Evolutionary conservation across 2,113 vertebrate species (phyloP).

Genomic region (Lipotes vexillifer): DNA sequence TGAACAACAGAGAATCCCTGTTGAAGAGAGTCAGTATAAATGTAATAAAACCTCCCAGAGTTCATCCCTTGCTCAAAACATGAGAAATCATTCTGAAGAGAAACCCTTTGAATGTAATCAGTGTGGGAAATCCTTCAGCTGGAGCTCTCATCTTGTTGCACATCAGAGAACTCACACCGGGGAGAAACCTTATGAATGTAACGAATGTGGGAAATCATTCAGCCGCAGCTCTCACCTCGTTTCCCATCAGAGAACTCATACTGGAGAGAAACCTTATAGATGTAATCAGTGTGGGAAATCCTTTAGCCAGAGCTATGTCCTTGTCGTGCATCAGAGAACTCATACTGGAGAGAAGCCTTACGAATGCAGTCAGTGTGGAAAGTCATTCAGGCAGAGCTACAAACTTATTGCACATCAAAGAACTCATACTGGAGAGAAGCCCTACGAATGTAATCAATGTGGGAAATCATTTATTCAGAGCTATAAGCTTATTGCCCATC

Average conservation of each 20-base stretch:
- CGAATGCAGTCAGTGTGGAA: conserved; percentile 61
- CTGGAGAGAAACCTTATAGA: conserved; percentile 70
- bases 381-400: conserved; percentile 89
- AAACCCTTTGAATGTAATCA: conserved; percentile 67
- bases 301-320: conserved; percentile 69
- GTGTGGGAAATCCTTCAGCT: conserved; percentile 61
- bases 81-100: conserved; percentile 56
- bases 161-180: conserved; percentile 71
- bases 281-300: conserved; percentile 69
- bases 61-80: background rate
- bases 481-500: conserved; percentile 67
- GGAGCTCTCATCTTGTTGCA: conserved; percentile 68
- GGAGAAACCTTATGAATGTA: conserved; percentile 71
- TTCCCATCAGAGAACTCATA: conserved; percentile 65
- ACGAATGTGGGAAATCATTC: conserved; percentile 67
- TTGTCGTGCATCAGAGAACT: conserved; percentile 69
- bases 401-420: conserved; percentile 82
- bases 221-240: conserved; percentile 67
- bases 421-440: conserved; percentile 68
- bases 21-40: conserved; percentile 35
- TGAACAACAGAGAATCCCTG: conserved; percentile 13
- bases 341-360: conserved; percentile 71
- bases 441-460: conserved; percentile 81
- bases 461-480: conserved; percentile 78
- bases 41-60: background rate